Conservation (phyloP, 1,140 invertebrate species). For the Penaeus japonicus region DNA sequence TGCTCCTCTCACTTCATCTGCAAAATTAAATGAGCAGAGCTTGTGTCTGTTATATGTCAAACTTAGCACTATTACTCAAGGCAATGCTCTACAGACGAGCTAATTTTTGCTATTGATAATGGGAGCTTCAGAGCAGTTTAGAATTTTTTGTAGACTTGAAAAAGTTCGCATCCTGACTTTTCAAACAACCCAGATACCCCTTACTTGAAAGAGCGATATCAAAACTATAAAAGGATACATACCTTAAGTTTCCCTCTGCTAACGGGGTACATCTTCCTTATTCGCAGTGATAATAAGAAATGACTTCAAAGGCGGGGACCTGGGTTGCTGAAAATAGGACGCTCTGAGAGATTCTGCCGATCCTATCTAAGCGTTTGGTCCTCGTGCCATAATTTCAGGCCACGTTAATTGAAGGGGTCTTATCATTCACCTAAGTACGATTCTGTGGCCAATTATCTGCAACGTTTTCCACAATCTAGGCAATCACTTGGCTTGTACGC, state of each 20-base stretch:
- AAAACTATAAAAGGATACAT: slow-evolving; percentile 36
- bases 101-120: slow-evolving; percentile 14
- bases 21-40: slow-evolving; percentile 49
- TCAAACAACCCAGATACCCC: slow-evolving; percentile 56
- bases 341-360: not conserved
- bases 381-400: not conserved
- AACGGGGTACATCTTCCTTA: slow-evolving; percentile 34
- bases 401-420: not conserved
- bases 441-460: no score
- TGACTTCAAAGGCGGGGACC: slow-evolving; percentile 39
- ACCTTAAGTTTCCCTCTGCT: slow-evolving; percentile 36
- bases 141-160: not conserved
- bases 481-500: no score
- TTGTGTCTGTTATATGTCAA: slow-evolving; percentile 44
- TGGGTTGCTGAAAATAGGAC: slow-evolving; percentile 55
- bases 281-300: slow-evolving; percentile 27
- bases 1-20: slow-evolving; percentile 47
- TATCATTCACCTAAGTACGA: no score
- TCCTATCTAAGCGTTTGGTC: no score
- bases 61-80: slow-evolving; percentile 37
- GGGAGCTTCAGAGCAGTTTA: slow-evolving; percentile 26
- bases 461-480: no score
- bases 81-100: slow-evolving; percentile 19
- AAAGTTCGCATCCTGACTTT: slow-evolving; percentile 47
- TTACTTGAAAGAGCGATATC: slow-evolving; percentile 43